Base-by-base conservation (phyloP, 2,888 invertebrate genomes). In the Leptinotarsa juncta region DNA sequence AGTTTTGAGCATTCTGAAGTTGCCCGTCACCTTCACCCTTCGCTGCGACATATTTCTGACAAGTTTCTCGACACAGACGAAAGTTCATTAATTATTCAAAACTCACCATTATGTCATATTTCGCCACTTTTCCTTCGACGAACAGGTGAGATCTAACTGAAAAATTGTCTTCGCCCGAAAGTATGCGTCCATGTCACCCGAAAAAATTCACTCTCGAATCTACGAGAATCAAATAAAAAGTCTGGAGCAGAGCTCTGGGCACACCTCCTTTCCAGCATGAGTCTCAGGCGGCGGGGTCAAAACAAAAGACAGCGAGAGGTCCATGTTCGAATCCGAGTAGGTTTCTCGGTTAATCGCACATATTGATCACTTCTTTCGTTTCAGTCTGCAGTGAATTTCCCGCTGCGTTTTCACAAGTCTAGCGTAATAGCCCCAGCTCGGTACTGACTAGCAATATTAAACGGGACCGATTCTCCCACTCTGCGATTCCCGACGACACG, bases 61-160 rank as follows among this genome's bases (percentile, higher is more conserved):
- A 18, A 16, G 32, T 32, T 26, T 2, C 26, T 62, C 3, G n/a
- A 32, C 16, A 12, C 18, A 48, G 57, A 32, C 49, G n/a, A 42
- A 42, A 42, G 42, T 7, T 70, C 49, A 70, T 70, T 5, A 55
- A 60, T 49, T 12, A 32, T 20, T 32, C 26, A n/a, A 72, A 60
- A 83, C 85, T 85, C 78, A 85, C 85, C 85, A 85, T 85, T 85
- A 84, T 85, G 84, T 85, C 85, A 85, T 85, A 84, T 82, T 83
- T 83, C 81, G 83, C 82, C 62, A 62, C 26, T 42, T 62, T 62
- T 62, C 62, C 62, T 32, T 32, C 32, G 62, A 62, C 32, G 32
- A 62, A 62, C 62, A 42, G 62, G 4, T 26, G 32, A 12, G n/a
- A 62, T 62, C 32, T 26, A 62, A 26, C 12, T 15, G 62, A 62